A percentile compares a stretch with the other conserved stretches of the same genome.
These are phyloP conservation scores for Plebejus argus DNA, from an alignment of 2,888 invertebrate genomes.

Conservation along the genomic window DNA sequence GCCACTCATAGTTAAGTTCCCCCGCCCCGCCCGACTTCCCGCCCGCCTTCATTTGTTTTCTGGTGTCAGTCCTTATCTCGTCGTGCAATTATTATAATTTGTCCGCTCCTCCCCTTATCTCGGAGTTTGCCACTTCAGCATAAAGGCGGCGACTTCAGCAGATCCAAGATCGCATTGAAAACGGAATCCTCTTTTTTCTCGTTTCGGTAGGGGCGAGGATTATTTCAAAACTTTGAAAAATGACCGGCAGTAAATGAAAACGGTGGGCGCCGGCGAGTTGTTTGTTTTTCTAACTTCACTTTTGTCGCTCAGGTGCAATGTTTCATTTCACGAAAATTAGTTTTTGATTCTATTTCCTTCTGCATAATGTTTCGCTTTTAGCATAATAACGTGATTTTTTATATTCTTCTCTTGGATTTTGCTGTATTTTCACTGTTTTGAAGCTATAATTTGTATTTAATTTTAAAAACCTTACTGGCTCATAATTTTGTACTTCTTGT, in stretches of 20 bases:
- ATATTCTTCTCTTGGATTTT: not conserved
- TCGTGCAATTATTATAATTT: conserved; percentile 81
- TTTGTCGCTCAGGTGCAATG: conserved; percentile 60
- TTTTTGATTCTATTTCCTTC: conserved; percentile 23
- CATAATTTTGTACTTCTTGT: not conserved
- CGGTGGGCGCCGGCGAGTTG: conserved; percentile 66
- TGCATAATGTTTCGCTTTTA: conserved; percentile 4
- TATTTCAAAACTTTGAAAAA: conserved; percentile 73
- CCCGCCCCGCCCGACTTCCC: conserved; percentile 49
- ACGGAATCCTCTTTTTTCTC: conserved; percentile 61
- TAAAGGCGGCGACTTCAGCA: conserved; percentile 75
- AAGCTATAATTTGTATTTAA: no score
- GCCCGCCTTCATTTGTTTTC: conserved; percentile 79
- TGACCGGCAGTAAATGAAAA: conserved; percentile 69
- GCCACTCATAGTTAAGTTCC: conserved; percentile 53
- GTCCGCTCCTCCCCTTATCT: conserved; percentile 80
- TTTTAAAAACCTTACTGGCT: no score
- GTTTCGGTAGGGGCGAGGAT: conserved; percentile 57
- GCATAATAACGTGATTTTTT: conserved; percentile 9
- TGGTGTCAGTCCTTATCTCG: conserved; percentile 80
- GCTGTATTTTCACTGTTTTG: not conserved
- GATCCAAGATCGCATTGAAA: conserved; percentile 75
- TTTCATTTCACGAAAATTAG: conserved; percentile 43
- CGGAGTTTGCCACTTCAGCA: conserved; percentile 75
- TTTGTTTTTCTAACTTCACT: conserved; percentile 67